Evolutionary conservation across 2,113 vertebrate species (phyloP).

Genomic region (Dryoscopus gambensis): DNA sequence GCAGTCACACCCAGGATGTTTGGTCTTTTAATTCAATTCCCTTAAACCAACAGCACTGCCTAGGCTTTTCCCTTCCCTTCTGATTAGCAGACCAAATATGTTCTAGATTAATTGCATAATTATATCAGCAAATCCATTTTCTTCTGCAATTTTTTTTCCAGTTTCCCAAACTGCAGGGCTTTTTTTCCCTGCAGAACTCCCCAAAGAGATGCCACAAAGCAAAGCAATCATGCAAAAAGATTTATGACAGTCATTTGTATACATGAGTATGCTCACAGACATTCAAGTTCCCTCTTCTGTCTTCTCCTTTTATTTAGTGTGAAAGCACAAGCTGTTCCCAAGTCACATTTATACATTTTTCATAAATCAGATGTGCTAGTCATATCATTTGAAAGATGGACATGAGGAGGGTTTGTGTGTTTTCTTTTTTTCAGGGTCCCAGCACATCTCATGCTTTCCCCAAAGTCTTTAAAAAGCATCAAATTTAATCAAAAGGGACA

Average conservation of each 20-base stretch:
- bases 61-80: neutral
- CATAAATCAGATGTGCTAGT: conserved; percentile 32
- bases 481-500: neutral
- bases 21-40: conserved; percentile 33
- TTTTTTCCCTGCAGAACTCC: neutral
- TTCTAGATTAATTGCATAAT: conserved; percentile 50
- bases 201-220: conserved; percentile 38
- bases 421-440: neutral
- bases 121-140: conserved; percentile 7
- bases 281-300: conserved; percentile 14
- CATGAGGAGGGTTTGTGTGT: neutral
- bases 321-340: conserved; percentile 65
- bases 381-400: neutral
- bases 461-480: neutral
- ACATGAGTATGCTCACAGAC: conserved; percentile 44
- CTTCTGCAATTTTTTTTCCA: neutral
- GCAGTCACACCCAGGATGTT: neutral
- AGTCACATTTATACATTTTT: conserved; percentile 34
- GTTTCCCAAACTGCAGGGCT: neutral
- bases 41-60: conserved; percentile 16
- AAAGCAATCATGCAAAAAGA: conserved; percentile 50
- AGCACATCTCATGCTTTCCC: neutral
- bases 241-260: conserved; percentile 53
- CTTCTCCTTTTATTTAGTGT: conserved; percentile 60
- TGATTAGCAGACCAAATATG: conserved; percentile 31